Evolutionary conservation across 2,888 invertebrate species (phyloP).

Genomic region (Tipula confusa): DNA sequence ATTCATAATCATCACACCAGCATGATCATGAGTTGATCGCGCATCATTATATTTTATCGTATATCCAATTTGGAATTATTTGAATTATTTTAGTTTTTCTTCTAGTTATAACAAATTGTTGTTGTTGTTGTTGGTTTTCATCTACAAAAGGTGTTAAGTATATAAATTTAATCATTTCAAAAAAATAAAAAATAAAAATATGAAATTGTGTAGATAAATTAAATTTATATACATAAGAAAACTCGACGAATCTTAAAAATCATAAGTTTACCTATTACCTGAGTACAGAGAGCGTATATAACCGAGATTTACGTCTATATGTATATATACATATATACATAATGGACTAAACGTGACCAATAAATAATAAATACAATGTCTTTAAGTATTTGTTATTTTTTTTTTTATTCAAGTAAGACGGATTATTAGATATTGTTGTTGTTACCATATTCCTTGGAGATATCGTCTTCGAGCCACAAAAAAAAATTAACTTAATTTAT

Average conservation of each 20-base stretch:
- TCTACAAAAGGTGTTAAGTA: constrained; percentile 1
- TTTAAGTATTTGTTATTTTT: not conserved
- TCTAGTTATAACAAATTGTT: not conserved
- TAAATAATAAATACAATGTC: constrained; percentile 20
- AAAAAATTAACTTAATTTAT: not conserved
- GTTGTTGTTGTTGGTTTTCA: not conserved
- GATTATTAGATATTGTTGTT: not conserved
- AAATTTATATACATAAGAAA: not conserved
- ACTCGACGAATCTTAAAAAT: not conserved
- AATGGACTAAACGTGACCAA: constrained; percentile 20
- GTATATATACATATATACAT: not conserved
- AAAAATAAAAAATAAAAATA: too few relatives aligned
- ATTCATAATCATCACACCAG: constrained; percentile 25
- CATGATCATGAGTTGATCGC: not conserved
- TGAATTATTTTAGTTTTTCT: not conserved
- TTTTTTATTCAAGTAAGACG: not conserved
- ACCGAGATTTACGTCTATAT: not conserved
- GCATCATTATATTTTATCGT: constrained; percentile 14
- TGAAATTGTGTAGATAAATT: too few relatives aligned
- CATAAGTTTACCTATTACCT: not conserved
- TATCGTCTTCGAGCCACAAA: not conserved
- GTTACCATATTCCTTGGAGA: not conserved
- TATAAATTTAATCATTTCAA: not conserved
- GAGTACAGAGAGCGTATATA: not conserved
- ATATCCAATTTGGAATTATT: constrained; percentile 12